Evolutionary conservation across 2,888 invertebrate species (phyloP).

Genomic region (Eupithecia pulchellata): DNA sequence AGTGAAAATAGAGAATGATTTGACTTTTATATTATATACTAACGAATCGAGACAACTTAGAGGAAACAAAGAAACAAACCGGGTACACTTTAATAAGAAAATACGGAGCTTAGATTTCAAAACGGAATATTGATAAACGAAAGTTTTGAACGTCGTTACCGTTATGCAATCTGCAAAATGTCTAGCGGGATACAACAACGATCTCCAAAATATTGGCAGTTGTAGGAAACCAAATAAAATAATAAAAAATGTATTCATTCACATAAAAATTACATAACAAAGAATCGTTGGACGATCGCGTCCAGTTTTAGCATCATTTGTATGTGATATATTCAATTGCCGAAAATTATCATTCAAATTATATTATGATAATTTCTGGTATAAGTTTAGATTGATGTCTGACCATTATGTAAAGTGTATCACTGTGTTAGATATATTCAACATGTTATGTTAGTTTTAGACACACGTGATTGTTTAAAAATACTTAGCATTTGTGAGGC

Average conservation of each 20-base stretch:
- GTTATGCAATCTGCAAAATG: constrained; percentile 15
- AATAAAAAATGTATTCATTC: constrained; percentile 22
- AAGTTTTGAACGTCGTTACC: constrained; percentile 17
- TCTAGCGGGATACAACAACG: constrained; percentile 25
- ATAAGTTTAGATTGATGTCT: constrained; percentile 75
- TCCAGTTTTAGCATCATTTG: constrained; percentile 69
- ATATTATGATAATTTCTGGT: constrained; percentile 69
- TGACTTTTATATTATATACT: neutral
- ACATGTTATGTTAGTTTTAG: constrained; percentile 82
- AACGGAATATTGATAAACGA: constrained; percentile 6
- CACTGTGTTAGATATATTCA: constrained; percentile 80
- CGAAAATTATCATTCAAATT: constrained; percentile 65
- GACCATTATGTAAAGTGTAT: constrained; percentile 79
- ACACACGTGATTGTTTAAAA: constrained; percentile 69
- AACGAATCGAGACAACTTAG: neutral
- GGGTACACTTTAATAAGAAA: neutral
- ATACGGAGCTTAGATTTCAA: neutral
- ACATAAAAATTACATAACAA: constrained; percentile 37
- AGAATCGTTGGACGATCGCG: constrained; percentile 83
- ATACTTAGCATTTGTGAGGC: constrained; percentile 62
- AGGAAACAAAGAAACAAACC: neutral
- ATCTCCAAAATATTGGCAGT: constrained; percentile 21
- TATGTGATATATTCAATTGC: constrained; percentile 63
- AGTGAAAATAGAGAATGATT: neutral
- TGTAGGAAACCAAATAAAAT: constrained; percentile 22